Conservation (phyloP, 1,140 invertebrate species). For the Gonioctena quinquepunctata region DNA sequence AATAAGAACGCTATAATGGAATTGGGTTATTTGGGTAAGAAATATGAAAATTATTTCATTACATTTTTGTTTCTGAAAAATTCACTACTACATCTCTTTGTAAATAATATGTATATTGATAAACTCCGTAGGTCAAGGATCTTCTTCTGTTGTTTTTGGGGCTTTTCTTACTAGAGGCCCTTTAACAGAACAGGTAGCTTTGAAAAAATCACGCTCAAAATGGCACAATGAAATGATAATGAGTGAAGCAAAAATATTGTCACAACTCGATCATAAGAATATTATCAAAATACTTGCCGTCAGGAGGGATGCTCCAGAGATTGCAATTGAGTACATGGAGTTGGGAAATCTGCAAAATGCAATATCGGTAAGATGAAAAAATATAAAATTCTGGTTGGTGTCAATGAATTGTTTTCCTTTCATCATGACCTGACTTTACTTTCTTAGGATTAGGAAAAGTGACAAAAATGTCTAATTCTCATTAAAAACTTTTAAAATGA, state of each 20-base stretch:
- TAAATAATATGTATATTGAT: neutral
- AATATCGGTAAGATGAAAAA: neutral
- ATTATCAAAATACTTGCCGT: slow-evolving; percentile 4
- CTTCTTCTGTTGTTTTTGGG: neutral
- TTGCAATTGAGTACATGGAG: neutral
- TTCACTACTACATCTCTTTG: too few relatives aligned
- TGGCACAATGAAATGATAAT: neutral
- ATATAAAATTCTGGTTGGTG: too few relatives aligned
- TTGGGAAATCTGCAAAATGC: neutral
- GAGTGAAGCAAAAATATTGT: neutral
- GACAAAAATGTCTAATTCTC: too few relatives aligned
- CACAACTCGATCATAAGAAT: neutral
- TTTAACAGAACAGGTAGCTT: neutral
- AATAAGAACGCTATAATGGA: neutral
- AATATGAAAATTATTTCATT: too few relatives aligned
- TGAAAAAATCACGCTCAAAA: neutral
- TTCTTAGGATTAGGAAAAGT: too few relatives aligned
- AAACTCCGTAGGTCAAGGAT: neutral
- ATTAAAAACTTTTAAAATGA: too few relatives aligned
- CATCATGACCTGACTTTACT: too few relatives aligned
- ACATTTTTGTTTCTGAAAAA: too few relatives aligned
- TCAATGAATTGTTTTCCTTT: too few relatives aligned
- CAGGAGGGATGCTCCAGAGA: neutral
- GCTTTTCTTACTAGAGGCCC: neutral
- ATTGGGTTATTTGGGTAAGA: neutral